A percentile compares a stretch with the other conserved stretches of the same genome.
Evolutionary conservation across 2,888 invertebrate genomes (phyloP).

Genomic region (Arenicola marina): DNA sequence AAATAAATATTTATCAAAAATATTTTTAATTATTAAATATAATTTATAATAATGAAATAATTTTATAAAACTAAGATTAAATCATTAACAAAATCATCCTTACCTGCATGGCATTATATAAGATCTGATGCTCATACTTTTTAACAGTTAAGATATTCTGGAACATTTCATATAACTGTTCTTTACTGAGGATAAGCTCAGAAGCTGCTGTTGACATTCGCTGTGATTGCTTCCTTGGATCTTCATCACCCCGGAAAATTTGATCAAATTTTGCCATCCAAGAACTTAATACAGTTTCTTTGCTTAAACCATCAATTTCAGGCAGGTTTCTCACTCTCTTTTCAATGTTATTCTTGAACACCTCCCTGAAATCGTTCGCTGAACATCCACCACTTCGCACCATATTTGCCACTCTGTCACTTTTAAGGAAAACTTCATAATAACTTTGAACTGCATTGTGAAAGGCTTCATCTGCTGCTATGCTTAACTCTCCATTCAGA

Average conservation of each 20-base stretch:
- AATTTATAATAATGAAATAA: background rate
- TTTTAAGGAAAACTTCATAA: slow-evolving; percentile 85
- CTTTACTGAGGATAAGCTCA: slow-evolving; percentile 94
- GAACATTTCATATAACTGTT: slow-evolving; percentile 99
- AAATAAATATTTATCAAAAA: background rate
- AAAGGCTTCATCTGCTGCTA: slow-evolving; percentile 73
- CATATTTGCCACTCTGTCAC: slow-evolving; percentile 94
- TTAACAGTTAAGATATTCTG: slow-evolving; percentile 98
- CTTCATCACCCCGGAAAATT: slow-evolving; percentile 74
- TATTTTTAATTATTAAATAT: background rate
- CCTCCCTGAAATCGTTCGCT: slow-evolving; percentile 97
- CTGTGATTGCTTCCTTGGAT: slow-evolving; percentile 65
- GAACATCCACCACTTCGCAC: slow-evolving; percentile 98
- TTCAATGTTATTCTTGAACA: slow-evolving; percentile 97
- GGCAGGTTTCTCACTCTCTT: slow-evolving; percentile 95
- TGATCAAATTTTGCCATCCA: slow-evolving; percentile 99
- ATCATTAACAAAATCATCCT: no score
- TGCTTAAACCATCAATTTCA: slow-evolving; percentile 98
- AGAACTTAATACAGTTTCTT: slow-evolving; percentile 97
- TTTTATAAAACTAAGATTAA: background rate
- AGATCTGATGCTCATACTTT: slow-evolving; percentile 99
- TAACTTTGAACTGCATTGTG: slow-evolving; percentile 95
- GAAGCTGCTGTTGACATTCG: slow-evolving; percentile 65
- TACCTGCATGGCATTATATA: slow-evolving; percentile 97
- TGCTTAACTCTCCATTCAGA: slow-evolving; percentile 92